Base-by-base conservation (phyloP, 1,140 invertebrate genomes). In the Maconellicoccus hirsutus region DNA sequence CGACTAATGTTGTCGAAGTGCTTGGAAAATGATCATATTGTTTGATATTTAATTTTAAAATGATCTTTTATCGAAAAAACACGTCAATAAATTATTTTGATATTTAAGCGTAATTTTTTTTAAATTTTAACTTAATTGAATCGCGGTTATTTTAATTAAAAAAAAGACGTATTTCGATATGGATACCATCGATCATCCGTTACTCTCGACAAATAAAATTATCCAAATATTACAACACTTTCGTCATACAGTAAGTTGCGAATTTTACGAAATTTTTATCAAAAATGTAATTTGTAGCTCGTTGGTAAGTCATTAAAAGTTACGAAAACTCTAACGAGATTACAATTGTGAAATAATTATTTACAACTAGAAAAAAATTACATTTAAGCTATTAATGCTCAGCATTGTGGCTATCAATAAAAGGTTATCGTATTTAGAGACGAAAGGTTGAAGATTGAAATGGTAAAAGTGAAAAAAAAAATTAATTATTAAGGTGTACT, bases 371-470 rank as follows among this genome's bases (percentile, higher is more conserved):
- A 52, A 52, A 52, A 52, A 52, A 52, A 52, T 52, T 52, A 52
- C 42, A 52, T 16, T 19, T 52, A 52, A 52, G 42, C 42, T 52
- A 52, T 52, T 52, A 52, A 52, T 52, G 42, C 42, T 14, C 29
- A 52, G 16, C 42, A 16, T 38, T 38, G 12, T 52, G 12, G 42
- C 4, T 52, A 52, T 52, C 42, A 16, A 4, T 19, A 52, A 52
- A 52, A 16, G 42, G 42, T 52, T 52, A 52, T 52, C 42, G n/a
- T 52, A 19, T 52, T 52, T 16, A 4, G 42, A 52, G 42, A 52
- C 42, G 42, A 52, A 52, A 52, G 42, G 42, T 52, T 52, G 42
- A 52, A 52, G 42, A 52, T 52, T 52, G 42, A 52, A 52, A 52
- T 52, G 42, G 42, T 52, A 19, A 52, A 52, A 52, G 42, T 52